Evolutionary conservation across 2,113 vertebrate genomes (phyloP), one percentile per base, ranked within the genome.

Genomic region (Mirza zaza): DNA sequence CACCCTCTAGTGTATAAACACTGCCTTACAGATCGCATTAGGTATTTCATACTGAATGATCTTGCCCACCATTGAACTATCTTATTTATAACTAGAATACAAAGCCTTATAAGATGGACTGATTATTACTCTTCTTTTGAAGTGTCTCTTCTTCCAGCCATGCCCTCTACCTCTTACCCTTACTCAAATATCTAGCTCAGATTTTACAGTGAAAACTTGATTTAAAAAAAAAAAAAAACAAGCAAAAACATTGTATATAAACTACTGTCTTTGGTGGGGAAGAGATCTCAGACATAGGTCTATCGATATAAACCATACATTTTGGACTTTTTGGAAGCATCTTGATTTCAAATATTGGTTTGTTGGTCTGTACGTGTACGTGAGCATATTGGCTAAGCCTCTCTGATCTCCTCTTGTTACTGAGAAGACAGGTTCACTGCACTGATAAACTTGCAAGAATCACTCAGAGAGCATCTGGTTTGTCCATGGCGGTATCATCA

Each of bases 261-360:
- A 90, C 12, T 20, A 52, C 50, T 68, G 23, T 65, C 11, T 83
- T 32, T 79, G 3, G 81, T 25, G 15, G 27, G 25, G 4, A 27
- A 14, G 27, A 8, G 7, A 1, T 42, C 27, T 79, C 32, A 76
- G 42, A 48, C 8, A 80, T 9, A 73, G 8, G 13, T 76, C 77
- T 55, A 63, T 63, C 81, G 42, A 84, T 68, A 52, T 29, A 87
- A 87, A 86, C 6, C 45, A 65, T 3, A 34, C 8, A 87, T 63
- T 90, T 75, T 63, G 34, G 52, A 68, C 34, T 81, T 93, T 84
- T 18, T 94, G 77, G 34, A 80, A 91, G 12, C 29, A 14, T 76
- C 20, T 55, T 71, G 29, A 59, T 70, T 87, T 85, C 55, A 86
- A 68, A 76, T 27, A 70, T 5, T 67, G 42, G 55, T 52, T 67